Evolutionary conservation across 2,797 vertebrate genomes (phyloP).

Genomic region (Enteromius mattozi): DNA sequence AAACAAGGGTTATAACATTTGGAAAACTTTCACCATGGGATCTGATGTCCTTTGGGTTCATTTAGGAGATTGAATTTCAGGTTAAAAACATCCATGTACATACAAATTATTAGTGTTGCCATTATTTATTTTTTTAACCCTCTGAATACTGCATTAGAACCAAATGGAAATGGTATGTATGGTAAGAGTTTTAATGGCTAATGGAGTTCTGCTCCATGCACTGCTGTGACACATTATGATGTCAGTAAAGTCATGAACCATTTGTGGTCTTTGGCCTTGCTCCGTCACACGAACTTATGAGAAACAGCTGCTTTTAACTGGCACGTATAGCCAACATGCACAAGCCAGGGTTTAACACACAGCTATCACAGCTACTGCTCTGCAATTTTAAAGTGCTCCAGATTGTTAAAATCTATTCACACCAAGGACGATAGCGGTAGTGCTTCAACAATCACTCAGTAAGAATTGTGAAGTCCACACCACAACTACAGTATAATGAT

Average conservation of each 20-base stretch:
- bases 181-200: conserved; percentile 1
- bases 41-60: not conserved
- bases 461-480: not conserved
- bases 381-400: not conserved
- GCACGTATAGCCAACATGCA: not conserved
- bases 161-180: conserved; percentile 5
- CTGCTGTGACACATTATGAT: conserved; percentile 41
- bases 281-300: conserved; percentile 34
- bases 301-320: conserved; percentile 52
- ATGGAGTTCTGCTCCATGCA: not conserved
- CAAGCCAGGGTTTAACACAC: not conserved
- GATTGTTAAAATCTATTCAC: not conserved
- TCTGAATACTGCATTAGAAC: conserved; percentile 23
- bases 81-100: not conserved
- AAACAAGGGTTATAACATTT: conserved; percentile 40
- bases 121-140: not conserved
- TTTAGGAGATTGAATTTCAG: not conserved
- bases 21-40: conserved; percentile 1
- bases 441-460: not conserved
- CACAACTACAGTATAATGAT: not conserved
- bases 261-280: conserved; percentile 37
- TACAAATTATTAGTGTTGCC: not conserved
- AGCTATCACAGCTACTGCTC: not conserved
- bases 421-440: not conserved
- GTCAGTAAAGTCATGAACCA: conserved; percentile 49